Percentiles rank a stretch among this genome's conserved stretches.
phyloP scores from a whole-genome alignment of 2,888 invertebrate species.

The Microdon myrmicae region DNA sequence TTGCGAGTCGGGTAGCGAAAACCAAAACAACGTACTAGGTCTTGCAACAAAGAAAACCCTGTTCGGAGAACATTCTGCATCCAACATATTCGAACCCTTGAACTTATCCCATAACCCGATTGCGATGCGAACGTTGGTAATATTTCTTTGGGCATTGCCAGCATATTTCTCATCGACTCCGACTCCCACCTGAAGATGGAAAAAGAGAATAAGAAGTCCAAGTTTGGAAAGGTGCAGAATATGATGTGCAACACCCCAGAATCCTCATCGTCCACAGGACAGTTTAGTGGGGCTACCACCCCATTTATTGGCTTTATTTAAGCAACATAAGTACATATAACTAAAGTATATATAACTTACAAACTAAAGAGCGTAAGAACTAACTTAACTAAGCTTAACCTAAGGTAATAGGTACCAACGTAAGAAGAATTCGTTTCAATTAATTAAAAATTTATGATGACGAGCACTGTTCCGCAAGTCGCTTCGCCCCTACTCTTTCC shows the following conservation, averaged over 20 bases:
- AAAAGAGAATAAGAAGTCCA: constrained; percentile 58
- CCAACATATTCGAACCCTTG: constrained; percentile 43
- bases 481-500: constrained; percentile 56
- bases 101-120: constrained; percentile 47
- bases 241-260: constrained; percentile 18
- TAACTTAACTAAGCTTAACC: too few relatives aligned
- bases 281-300: too few relatives aligned
- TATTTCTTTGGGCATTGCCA: constrained; percentile 43
- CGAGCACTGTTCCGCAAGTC: constrained; percentile 57
- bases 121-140: constrained; percentile 38
- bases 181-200: constrained; percentile 54
- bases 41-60: constrained; percentile 36
- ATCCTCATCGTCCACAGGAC: constrained; percentile 4
- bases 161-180: constrained; percentile 38
- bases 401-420: constrained; percentile 44
- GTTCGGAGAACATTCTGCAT: constrained; percentile 21
- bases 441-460: constrained; percentile 68
- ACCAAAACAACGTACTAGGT: constrained; percentile 53
- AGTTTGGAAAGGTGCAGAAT: constrained; percentile 35
- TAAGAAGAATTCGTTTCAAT: constrained; percentile 57
- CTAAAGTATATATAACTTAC: too few relatives aligned
- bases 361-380: too few relatives aligned
- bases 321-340: too few relatives aligned
- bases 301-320: too few relatives aligned
- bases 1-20: constrained; percentile 62